Evolutionary conservation across 2,797 vertebrate genomes (phyloP).

Genomic region (Centropyge bicolor): DNA sequence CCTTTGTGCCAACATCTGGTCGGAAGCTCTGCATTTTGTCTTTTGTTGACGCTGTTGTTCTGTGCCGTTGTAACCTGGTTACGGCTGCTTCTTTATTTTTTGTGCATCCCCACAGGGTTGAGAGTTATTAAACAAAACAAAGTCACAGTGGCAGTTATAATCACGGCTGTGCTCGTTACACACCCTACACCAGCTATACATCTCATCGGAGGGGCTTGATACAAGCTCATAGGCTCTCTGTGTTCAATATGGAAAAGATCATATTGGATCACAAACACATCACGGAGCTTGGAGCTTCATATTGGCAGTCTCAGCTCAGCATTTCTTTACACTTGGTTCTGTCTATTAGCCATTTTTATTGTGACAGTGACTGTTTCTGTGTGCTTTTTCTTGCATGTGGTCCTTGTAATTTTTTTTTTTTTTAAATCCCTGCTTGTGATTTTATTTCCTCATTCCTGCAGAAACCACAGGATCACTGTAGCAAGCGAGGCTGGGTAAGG

Average conservation of each 20-base stretch:
- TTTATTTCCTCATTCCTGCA: constrained; percentile 17
- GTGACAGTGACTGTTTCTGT: background rate
- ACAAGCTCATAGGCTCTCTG: background rate
- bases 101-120: background rate
- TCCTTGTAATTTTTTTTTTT: background rate
- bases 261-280: background rate
- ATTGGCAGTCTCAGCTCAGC: background rate
- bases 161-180: constrained; percentile 27
- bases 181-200: background rate
- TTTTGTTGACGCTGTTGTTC: constrained; percentile 13
- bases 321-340: constrained; percentile 2
- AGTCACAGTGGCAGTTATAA: background rate
- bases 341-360: constrained; percentile 6
- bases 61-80: constrained; percentile 11
- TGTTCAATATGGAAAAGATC: background rate
- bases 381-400: background rate
- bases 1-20: background rate
- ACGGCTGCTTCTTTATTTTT: constrained; percentile 4
- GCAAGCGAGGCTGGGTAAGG: background rate
- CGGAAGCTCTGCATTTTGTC: background rate
- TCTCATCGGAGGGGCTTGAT: background rate
- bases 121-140: background rate
- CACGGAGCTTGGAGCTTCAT: background rate
- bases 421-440: background rate
- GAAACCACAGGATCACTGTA: background rate